Conservation (phyloP, 2,113 vertebrate genomes). For the Equus przewalskii region DNA sequence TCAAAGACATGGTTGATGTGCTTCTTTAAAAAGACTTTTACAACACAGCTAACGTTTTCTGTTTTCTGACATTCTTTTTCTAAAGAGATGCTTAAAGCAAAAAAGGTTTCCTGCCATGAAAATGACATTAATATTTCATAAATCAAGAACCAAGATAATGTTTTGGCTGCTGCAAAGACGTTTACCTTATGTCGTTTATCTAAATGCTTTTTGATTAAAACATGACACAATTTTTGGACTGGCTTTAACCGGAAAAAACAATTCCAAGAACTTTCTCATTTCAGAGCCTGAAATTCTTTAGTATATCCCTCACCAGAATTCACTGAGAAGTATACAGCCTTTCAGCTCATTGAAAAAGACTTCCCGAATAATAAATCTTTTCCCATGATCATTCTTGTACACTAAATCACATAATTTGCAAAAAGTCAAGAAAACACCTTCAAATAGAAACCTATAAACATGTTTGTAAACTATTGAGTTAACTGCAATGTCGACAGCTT, state of each 20-base stretch:
- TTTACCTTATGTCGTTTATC: conserved; percentile 87
- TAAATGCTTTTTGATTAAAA: conserved; percentile 85
- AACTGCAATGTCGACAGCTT: conserved; percentile 29
- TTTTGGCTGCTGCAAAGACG: conserved; percentile 84
- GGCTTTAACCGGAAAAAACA: conserved; percentile 82
- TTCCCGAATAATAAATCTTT: conserved; percentile 72
- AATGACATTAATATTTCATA: conserved; percentile 86
- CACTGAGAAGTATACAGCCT: conserved; percentile 62
- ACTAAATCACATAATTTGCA: conserved; percentile 54
- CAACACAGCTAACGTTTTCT: conserved; percentile 65
- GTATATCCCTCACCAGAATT: conserved; percentile 77
- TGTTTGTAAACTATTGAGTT: conserved; percentile 56
- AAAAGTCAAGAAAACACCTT: conserved; percentile 38
- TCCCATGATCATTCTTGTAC: background rate
- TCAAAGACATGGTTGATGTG: conserved; percentile 40
- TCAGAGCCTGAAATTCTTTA: conserved; percentile 79
- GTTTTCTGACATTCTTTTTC: conserved; percentile 82
- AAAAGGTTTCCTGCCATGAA: conserved; percentile 83
- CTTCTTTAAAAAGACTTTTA: conserved; percentile 67
- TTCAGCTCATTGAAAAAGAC: conserved; percentile 71
- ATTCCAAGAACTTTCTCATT: conserved; percentile 84
- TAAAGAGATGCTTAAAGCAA: conserved; percentile 76
- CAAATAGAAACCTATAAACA: background rate
- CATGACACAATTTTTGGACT: conserved; percentile 85
- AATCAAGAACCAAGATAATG: conserved; percentile 85